Percentiles rank a stretch among this genome's conserved stretches.
Conservation (phyloP, 2,888 invertebrate genomes). For the Oligia strigilis region DNA sequence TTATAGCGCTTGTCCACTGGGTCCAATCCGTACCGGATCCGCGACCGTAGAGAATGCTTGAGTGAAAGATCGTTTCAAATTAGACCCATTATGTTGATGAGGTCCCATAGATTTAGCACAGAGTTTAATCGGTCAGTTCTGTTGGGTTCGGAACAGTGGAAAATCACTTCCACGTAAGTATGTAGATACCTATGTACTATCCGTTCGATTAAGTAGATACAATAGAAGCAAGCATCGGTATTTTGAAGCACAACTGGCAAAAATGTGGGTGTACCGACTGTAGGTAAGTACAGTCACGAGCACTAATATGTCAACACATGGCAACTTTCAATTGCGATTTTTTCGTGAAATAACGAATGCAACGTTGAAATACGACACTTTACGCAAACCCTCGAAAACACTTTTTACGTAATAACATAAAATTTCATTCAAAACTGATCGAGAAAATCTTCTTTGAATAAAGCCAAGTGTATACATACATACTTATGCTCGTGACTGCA, state of each 20-base stretch:
- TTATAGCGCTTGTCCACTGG: slow-evolving; percentile 19
- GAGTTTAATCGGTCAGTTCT: background rate
- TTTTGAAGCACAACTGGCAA: background rate
- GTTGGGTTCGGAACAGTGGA: background rate
- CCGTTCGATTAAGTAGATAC: background rate
- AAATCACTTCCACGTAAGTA: no score
- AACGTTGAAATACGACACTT: no score
- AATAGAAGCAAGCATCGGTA: background rate
- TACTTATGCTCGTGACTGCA: no score
- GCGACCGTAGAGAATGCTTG: background rate
- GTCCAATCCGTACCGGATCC: slow-evolving; percentile 7
- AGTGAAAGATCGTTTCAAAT: slow-evolving; percentile 29
- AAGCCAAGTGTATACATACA: no score
- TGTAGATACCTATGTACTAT: background rate
- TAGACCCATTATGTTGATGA: background rate
- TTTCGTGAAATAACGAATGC: no score
- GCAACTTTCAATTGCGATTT: no score
- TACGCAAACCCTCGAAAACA: no score
- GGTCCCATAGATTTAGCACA: slow-evolving; percentile 3
- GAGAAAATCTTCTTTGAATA: no score
- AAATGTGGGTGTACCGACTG: background rate
- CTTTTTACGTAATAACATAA: no score
- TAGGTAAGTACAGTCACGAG: background rate
- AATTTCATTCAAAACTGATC: no score
- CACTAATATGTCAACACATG: no score